A percentile compares a stretch with the other conserved stretches of the same genome.
phyloP scores from a whole-genome alignment of 1,140 invertebrate genomes.

The Drosophila sp. region DNA sequence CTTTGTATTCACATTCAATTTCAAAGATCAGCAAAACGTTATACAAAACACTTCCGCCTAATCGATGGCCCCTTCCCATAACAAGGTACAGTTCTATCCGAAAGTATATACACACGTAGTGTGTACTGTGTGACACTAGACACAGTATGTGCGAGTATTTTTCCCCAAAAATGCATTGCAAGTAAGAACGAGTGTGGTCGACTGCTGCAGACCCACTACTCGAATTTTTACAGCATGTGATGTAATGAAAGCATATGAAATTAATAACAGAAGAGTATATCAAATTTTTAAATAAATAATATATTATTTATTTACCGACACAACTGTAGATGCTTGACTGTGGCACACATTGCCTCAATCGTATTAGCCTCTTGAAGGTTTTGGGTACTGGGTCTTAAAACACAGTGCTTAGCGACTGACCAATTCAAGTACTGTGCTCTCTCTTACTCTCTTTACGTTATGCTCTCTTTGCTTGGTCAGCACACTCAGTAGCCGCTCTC shows the following conservation, averaged over 20 bases:
- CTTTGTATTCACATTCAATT: not conserved
- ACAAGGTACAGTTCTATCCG: slow-evolving; percentile 41
- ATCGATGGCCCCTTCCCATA: slow-evolving; percentile 15
- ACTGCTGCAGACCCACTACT: too few relatives aligned
- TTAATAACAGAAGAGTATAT: too few relatives aligned
- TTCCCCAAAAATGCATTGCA: slow-evolving; percentile 32
- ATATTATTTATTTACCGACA: too few relatives aligned
- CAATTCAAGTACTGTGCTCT: slow-evolving; percentile 15
- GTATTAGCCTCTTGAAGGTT: too few relatives aligned
- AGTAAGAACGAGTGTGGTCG: too few relatives aligned
- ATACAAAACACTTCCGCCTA: slow-evolving; percentile 37
- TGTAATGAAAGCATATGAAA: too few relatives aligned
- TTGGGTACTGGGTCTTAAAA: not conserved
- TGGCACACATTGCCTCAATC: too few relatives aligned
- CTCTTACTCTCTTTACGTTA: slow-evolving; percentile 9
- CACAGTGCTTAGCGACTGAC: slow-evolving; percentile 6
- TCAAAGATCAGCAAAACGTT: slow-evolving; percentile 22
- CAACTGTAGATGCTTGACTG: too few relatives aligned
- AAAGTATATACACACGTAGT: slow-evolving; percentile 8
- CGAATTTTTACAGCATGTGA: too few relatives aligned
- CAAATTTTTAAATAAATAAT: too few relatives aligned
- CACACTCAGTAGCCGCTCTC: slow-evolving; percentile 13
- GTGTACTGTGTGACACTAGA: too few relatives aligned
- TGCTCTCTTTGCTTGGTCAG: slow-evolving; percentile 44
- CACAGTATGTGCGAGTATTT: slow-evolving; percentile 13